Percentiles rank a stretch among this genome's conserved stretches.
phyloP scores from a whole-genome alignment of 1,140 invertebrate species.

The Trichogramma pretiosum region DNA sequence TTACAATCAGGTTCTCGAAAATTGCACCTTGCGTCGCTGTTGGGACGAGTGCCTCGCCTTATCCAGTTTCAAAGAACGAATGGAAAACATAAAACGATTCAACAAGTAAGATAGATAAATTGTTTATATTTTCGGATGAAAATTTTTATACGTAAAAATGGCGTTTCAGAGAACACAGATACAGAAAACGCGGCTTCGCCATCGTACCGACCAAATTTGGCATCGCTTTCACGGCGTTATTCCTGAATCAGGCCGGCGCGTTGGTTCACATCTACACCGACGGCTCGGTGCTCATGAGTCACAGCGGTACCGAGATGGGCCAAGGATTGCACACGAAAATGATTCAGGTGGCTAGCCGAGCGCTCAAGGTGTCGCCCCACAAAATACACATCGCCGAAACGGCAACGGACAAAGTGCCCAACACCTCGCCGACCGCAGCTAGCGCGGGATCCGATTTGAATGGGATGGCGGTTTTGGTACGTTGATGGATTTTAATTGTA shows the following conservation, averaged over 20 bases:
- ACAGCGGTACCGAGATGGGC: conserved; percentile 92
- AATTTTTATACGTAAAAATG: neutral
- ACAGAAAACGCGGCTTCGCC: conserved; percentile 79
- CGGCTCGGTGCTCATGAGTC: conserved; percentile 84
- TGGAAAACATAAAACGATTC: conserved; percentile 54
- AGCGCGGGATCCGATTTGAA: conserved; percentile 88
- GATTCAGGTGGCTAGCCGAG: conserved; percentile 75
- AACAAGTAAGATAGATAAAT: conserved; percentile 54
- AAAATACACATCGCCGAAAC: conserved; percentile 85
- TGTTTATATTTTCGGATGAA: neutral
- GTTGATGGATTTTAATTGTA: conserved; percentile 17
- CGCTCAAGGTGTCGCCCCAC: conserved; percentile 61
- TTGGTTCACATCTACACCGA: conserved; percentile 84
- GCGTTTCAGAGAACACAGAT: conserved; percentile 62
- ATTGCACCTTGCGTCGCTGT: conserved; percentile 70
- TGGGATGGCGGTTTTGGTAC: conserved; percentile 84
- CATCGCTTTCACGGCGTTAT: conserved; percentile 70
- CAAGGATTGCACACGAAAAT: conserved; percentile 94
- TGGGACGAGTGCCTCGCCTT: conserved; percentile 72
- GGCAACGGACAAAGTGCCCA: conserved; percentile 87
- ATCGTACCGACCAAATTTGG: conserved; percentile 88
- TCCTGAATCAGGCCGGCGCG: conserved; percentile 84
- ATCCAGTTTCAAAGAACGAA: conserved; percentile 58
- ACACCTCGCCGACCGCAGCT: conserved; percentile 86
- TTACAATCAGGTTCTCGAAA: conserved; percentile 64